Base-by-base conservation (phyloP, 2,888 invertebrate genomes). In the Scelioninae gen. 2 region DNA sequence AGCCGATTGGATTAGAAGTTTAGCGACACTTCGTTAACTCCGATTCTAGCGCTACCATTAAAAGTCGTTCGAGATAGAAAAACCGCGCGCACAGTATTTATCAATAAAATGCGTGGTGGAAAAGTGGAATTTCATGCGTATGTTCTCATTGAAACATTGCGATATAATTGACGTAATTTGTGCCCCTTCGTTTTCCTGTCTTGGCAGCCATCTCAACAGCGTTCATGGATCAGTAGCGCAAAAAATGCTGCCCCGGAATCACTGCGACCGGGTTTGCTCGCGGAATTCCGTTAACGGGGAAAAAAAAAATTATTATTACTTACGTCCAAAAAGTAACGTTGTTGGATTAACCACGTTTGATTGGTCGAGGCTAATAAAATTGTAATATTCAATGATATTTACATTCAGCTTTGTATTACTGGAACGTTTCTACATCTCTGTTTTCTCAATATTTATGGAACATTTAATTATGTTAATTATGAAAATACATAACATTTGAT, bases 151-250 rank as follows among this genome's bases (percentile, higher is more conserved):
- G 58, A 28, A 61, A 69, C 13, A 39, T 61, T 61, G 46, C 69
- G 53, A 46, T 61, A 70, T 70, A 70, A 70, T 70, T 57, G 61
- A 70, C 57, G 63, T 43, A 70, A 61, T 63, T 70, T 57, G 41
- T 61, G 28, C 35, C n/a, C 63, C 53, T 45, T 37, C 45, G 18
- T 58, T 52, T 50, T 43, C 37, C 67, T 46, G 57, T 31, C 58
- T 39, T 50, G 39, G 57, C 43, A 67, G 52, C 55, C 68, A 68
- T 68, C 52, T 60, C 28, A 60, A 53, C 33, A 9, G 50, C 41
- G 67, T 67, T 67, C 67, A 50, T 67, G 58, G 45, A 67, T 67
- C 50, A 60, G 19, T 46, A 52, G 37, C 45, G 68, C 52, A 60
- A 68, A 67, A 68, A 52, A 43, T 57, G 22, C 33, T 48, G 19